A percentile compares a stretch with the other conserved stretches of the same genome.
These are phyloP conservation scores for Peromyscus attwateri DNA, from an alignment of 2,797 vertebrate genomes.

Conservation along the genomic window DNA sequence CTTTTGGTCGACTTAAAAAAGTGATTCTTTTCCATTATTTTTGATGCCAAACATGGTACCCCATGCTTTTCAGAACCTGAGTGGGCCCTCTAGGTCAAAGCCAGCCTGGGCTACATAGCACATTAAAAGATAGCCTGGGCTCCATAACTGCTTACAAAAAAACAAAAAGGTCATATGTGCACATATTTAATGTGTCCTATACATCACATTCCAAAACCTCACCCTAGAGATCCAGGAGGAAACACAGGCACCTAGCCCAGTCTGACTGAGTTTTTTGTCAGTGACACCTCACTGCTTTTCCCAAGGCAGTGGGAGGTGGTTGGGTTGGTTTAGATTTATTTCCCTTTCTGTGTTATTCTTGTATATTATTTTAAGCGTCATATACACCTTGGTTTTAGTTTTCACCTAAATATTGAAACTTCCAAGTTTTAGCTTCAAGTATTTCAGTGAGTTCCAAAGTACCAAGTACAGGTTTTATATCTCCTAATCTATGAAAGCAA, in stretches of 20 bases:
- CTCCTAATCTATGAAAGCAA: neutral
- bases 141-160: neutral
- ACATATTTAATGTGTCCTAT: too few species aligned
- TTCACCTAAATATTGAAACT: neutral
- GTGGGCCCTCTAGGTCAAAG: neutral
- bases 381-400: neutral
- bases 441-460: neutral
- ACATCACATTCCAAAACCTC: neutral
- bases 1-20: neutral
- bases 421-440: neutral
- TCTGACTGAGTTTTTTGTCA: neutral
- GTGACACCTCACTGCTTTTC: neutral
- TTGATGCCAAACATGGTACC: neutral
- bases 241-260: neutral
- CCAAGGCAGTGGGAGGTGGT: neutral
- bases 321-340: neutral
- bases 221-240: neutral
- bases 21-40: conserved; percentile 5
- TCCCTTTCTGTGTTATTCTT: neutral
- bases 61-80: neutral
- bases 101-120: neutral
- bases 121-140: neutral
- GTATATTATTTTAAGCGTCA: neutral
- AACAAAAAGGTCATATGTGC: neutral
- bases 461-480: neutral